These are phyloP conservation scores for Riparia riparia DNA, from an alignment of 2,113 vertebrate species.

Conservation along the genomic window DNA sequence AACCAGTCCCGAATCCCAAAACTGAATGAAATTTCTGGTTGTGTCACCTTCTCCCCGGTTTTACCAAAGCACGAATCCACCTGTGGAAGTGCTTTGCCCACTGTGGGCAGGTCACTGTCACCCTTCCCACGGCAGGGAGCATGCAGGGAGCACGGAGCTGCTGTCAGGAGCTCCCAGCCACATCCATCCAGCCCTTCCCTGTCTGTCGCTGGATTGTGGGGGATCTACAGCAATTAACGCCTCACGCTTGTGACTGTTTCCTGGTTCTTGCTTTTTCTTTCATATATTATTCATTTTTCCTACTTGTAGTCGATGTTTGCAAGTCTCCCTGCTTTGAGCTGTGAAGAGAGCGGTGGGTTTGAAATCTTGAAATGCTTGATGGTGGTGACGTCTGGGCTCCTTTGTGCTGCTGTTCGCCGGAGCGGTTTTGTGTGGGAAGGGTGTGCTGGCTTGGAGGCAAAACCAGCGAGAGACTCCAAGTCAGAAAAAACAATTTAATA, in stretches of 20 bases:
- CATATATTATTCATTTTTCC: conserved; percentile 71
- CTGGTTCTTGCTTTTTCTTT: conserved; percentile 63
- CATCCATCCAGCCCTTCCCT: neutral
- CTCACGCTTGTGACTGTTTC: conserved; percentile 42
- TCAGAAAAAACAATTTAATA: too few species aligned
- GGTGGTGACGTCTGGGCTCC: neutral
- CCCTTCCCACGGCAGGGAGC: accelerated
- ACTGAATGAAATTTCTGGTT: neutral
- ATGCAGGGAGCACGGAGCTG: neutral
- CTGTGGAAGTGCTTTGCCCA: accelerated
- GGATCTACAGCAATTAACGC: conserved; percentile 22
- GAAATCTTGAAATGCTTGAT: conserved; percentile 55
- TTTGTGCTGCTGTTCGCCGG: neutral
- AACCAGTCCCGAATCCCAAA: neutral
- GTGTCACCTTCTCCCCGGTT: neutral
- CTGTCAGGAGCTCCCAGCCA: neutral
- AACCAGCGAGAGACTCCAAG: too few species aligned
- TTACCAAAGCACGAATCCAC: neutral
- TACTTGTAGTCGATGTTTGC: conserved; percentile 59
- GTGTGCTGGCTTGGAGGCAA: too few species aligned
- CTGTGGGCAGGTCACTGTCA: neutral
- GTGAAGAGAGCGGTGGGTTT: neutral
- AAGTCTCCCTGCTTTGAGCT: conserved; percentile 50
- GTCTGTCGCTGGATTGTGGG: neutral
- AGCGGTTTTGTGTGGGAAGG: neutral